A percentile compares a stretch with the other conserved stretches of the same genome.
These are phyloP conservation scores for Cephus pygmeus DNA, from an alignment of 2,888 invertebrate species.

Conservation along the genomic window DNA sequence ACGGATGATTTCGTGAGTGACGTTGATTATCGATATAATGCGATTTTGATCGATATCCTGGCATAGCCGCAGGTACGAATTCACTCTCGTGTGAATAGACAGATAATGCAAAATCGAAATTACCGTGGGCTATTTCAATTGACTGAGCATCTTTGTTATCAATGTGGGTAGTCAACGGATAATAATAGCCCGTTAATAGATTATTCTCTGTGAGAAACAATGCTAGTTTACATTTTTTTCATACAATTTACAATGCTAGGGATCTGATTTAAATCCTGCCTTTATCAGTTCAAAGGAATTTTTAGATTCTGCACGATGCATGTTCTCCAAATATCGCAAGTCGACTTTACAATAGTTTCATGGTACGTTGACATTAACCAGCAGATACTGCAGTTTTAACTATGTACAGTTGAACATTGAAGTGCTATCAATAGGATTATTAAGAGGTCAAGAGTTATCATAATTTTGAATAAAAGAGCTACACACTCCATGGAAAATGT, in stretches of 20 bases:
- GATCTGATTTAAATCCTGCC: too few relatives aligned
- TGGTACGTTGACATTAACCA: neutral
- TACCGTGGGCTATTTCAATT: neutral
- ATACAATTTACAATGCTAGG: too few relatives aligned
- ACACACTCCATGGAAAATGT: neutral
- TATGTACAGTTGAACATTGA: neutral
- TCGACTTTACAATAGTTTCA: neutral
- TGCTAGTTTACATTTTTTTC: neutral
- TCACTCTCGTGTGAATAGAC: slow-evolving; percentile 28
- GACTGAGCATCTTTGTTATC: neutral
- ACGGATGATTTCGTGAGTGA: slow-evolving; percentile 13
- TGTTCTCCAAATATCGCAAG: neutral
- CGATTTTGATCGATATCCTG: neutral
- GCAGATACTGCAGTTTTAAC: neutral
- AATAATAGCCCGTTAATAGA: neutral
- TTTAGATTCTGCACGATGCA: neutral
- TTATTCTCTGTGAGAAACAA: neutral
- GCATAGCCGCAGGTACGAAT: neutral
- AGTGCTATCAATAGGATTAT: neutral
- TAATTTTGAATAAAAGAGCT: neutral
- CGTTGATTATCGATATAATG: slow-evolving; percentile 8
- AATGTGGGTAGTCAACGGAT: neutral
- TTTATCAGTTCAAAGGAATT: neutral
- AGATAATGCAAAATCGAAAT: slow-evolving; percentile 24
- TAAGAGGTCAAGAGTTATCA: neutral